These are phyloP conservation scores for Nicator chloris DNA, from an alignment of 2,113 vertebrate species.

Conservation along the genomic window DNA sequence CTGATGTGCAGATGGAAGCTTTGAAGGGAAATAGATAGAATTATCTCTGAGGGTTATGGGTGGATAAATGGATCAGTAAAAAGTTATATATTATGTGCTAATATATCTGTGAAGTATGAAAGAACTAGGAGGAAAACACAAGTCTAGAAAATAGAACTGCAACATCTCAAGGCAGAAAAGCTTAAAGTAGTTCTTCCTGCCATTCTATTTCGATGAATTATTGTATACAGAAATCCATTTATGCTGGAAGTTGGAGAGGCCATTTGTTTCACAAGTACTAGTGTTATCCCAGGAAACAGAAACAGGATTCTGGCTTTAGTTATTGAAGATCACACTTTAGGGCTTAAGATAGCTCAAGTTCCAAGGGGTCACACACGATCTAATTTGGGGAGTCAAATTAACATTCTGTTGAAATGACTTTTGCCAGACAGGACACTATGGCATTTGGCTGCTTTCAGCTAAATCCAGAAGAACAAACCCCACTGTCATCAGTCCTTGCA, in stretches of 20 bases:
- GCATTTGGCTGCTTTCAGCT: background rate
- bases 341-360: background rate
- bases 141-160: background rate
- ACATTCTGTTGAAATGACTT: background rate
- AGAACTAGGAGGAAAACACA: background rate
- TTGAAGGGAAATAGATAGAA: slow-evolving; percentile 9
- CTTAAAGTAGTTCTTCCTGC: background rate
- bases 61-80: background rate
- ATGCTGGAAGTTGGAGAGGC: background rate
- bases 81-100: background rate
- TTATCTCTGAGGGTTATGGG: background rate
- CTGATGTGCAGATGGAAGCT: background rate
- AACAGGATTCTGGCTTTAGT: rapidly evolving
- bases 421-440: background rate
- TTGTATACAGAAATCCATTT: background rate
- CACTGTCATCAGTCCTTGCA: background rate
- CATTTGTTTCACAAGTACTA: background rate
- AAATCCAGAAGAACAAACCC: background rate
- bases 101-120: background rate
- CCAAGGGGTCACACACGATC: rapidly evolving
- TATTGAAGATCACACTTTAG: background rate
- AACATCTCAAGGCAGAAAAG: background rate
- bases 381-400: background rate
- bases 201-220: background rate
- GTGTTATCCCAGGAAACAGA: background rate